Conservation (phyloP, 2,113 vertebrate species). For the Gobiocypris rarus region DNA sequence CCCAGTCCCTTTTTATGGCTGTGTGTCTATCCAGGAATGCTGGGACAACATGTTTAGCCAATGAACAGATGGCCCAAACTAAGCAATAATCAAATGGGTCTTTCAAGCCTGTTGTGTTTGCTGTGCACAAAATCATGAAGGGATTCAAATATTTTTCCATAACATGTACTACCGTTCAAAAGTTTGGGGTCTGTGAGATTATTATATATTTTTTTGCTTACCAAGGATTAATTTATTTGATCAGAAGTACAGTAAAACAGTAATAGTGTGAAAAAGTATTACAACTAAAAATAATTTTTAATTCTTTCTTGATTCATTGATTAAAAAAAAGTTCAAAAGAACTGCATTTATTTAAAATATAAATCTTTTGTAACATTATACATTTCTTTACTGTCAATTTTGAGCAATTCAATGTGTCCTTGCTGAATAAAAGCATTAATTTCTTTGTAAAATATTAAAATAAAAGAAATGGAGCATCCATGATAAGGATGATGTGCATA, state of each 20-base stretch:
- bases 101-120: slow-evolving; percentile 3
- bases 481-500: neutral
- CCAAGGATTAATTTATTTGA: too few relatives aligned
- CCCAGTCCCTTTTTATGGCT: slow-evolving; percentile 67
- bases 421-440: neutral
- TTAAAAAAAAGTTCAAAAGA: neutral
- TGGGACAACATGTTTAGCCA: slow-evolving; percentile 42
- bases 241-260: too few relatives aligned
- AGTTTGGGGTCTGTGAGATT: too few relatives aligned
- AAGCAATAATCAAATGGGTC: slow-evolving; percentile 42
- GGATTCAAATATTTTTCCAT: neutral
- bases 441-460: neutral
- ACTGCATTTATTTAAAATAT: neutral
- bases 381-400: neutral
- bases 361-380: neutral
- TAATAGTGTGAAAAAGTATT: too few relatives aligned
- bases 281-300: too few relatives aligned
- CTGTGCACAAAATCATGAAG: neutral
- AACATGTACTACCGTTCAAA: too few relatives aligned
- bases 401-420: neutral
- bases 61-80: slow-evolving; percentile 17
- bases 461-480: neutral
- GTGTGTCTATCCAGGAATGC: slow-evolving; percentile 61
- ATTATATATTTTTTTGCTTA: too few relatives aligned
- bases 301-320: neutral